phyloP scores from a whole-genome alignment of 2,113 vertebrate species.

The Pipa parva region DNA sequence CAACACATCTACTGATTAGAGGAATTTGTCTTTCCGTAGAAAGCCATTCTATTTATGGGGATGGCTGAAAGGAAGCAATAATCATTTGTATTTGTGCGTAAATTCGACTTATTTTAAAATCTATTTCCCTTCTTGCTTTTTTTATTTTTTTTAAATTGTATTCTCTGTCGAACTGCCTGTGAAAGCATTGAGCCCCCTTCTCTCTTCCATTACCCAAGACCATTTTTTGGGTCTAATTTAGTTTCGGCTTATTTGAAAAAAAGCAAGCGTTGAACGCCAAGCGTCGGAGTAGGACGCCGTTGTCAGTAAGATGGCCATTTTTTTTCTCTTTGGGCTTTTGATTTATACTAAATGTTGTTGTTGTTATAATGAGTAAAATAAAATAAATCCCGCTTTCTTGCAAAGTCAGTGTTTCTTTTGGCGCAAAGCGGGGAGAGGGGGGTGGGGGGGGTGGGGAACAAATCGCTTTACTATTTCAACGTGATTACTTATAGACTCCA shows the following conservation, averaged over 20 bases:
- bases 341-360: slow-evolving; percentile 61
- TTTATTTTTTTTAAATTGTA: neutral
- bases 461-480: slow-evolving; percentile 55
- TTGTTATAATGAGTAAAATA: slow-evolving; percentile 56
- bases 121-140: neutral
- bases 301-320: too few species aligned
- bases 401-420: slow-evolving; percentile 54
- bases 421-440: neutral
- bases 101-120: too few species aligned
- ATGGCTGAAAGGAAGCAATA: neutral
- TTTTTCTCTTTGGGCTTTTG: slow-evolving; percentile 49
- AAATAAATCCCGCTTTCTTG: slow-evolving; percentile 55
- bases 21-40: slow-evolving; percentile 3
- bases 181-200: slow-evolving; percentile 45
- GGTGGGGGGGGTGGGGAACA: neutral
- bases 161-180: slow-evolving; percentile 40
- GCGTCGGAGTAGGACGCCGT: slow-evolving; percentile 36
- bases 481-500: slow-evolving; percentile 59
- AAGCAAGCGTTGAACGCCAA: slow-evolving; percentile 44
- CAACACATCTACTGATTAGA: neutral
- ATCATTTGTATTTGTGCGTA: neutral
- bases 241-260: slow-evolving; percentile 49
- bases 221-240: slow-evolving; percentile 54
- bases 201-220: slow-evolving; percentile 40
- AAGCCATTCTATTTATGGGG: slow-evolving; percentile 3